Evolutionary conservation across 2,888 invertebrate species (phyloP).

Genomic region (Lypha dubia): DNA sequence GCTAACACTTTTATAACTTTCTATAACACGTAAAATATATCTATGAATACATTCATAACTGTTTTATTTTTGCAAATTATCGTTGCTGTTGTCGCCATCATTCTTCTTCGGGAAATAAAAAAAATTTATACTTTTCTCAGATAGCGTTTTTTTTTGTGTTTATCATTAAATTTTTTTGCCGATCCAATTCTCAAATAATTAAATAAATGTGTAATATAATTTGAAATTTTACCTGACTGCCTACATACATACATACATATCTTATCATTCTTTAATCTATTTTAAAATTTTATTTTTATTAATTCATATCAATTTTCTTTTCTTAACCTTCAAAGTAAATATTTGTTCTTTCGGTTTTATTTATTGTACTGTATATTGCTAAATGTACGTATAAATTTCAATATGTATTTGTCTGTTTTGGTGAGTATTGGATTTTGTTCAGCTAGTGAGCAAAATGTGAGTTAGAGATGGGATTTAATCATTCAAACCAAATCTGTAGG

Average conservation of each 20-base stretch:
- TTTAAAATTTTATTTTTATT: background rate
- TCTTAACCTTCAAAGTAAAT: background rate
- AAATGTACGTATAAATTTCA: constrained; percentile 6
- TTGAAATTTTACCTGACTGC: background rate
- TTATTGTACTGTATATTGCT: background rate
- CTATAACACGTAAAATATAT: background rate
- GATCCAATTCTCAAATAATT: background rate
- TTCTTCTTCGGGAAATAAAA: background rate
- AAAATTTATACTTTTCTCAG: background rate
- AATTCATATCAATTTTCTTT: constrained; percentile 13
- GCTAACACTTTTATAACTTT: background rate
- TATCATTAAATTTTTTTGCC: background rate
- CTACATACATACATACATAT: background rate
- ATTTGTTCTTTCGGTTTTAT: background rate
- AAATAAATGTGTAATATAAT: background rate
- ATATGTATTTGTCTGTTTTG: background rate
- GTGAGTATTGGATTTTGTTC: background rate
- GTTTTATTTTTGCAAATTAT: background rate
- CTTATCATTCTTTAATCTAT: background rate
- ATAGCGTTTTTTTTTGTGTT: background rate
- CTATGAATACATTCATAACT: background rate
- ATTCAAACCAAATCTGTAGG: no score
- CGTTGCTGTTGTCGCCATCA: background rate
- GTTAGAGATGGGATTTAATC: background rate
- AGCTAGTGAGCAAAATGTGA: background rate